Evolutionary conservation across 2,113 vertebrate genomes (phyloP), one percentile per base, ranked within the genome.

Genomic region (Lota lota): DNA sequence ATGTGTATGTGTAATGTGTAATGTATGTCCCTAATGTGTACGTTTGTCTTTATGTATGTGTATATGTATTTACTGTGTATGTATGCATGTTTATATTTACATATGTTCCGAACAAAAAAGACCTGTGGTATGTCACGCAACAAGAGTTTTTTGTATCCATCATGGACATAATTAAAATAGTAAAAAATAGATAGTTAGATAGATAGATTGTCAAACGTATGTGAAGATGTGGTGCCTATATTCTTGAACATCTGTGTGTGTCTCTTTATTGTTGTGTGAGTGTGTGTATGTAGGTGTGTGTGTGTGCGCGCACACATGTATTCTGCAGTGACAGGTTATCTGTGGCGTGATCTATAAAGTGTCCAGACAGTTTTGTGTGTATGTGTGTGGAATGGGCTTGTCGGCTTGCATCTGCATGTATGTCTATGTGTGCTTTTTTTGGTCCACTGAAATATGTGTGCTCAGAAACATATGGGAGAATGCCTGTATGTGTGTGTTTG

Each of bases 141-240:
- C 7, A 5, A 47, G 40, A 47, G 10, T 47, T 47, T 47, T 10
- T 8, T 47, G 12, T 14, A 14, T 47, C 40, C 40, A 12, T 47
- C 40, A 14, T 2, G 8, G 40, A 47, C 8, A 47, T 11, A 47
- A 47, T 47, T 47, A 11, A 47, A 12, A 47, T 47, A 47, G 40
- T 12, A 11, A 47, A 5, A 47, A 47, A 47, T 28, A 5, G 24
- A 28, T 28, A 47, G 40, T 5, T 47, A 11, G 40, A 47, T 16
- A 64, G 22, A 8, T 60, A 64, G 64, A 57, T 53, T 58, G 51
- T 70, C 63, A 33, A 61, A 57, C 67, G 56, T 53, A 40, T 21
- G 40, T 22, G 57, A 22, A 68, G 76, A 61, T 56, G 7, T 62
- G 22, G 53, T 71, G 40, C 40, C 10, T 12, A 47, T 12, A 47